A percentile compares a stretch with the other conserved stretches of the same genome.
Conservation (phyloP, 2,888 invertebrate genomes). For the Isoperla grammatica region DNA sequence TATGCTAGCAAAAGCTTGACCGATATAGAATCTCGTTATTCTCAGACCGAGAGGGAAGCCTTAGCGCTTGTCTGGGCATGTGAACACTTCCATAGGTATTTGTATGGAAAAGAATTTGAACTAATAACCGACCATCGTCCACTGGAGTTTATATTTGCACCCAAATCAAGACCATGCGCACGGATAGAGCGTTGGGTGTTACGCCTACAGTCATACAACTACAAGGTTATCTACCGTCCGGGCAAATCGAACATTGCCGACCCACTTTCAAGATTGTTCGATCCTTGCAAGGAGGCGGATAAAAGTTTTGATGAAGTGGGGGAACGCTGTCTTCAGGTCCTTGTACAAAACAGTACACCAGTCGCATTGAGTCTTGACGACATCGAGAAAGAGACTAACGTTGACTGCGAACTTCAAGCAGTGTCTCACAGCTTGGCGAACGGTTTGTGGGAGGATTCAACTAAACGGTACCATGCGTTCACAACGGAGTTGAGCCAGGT, state of each 20-base stretch:
- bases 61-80: too few relatives aligned
- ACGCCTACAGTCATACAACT: constrained; percentile 32
- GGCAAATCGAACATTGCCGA: constrained; percentile 37
- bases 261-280: constrained; percentile 34
- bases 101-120: constrained; percentile 42
- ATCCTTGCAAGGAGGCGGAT: background rate
- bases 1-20: constrained; percentile 41
- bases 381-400: background rate
- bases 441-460: background rate
- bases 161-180: constrained; percentile 33
- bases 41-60: constrained; percentile 39
- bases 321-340: background rate
- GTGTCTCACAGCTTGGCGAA: background rate
- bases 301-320: background rate
- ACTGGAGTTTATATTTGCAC: constrained; percentile 38
- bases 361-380: background rate
- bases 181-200: constrained; percentile 33
- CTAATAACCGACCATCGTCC: constrained; percentile 40
- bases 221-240: constrained; percentile 29
- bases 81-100: constrained; percentile 41
- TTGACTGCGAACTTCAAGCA: background rate
- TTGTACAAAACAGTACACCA: too few relatives aligned
- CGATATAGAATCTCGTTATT: constrained; percentile 41
- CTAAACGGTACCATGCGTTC: too few relatives aligned
- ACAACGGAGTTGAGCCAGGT: too few relatives aligned